phyloP scores from a whole-genome alignment of 2,888 invertebrate genomes.

The Unio pictorum region DNA sequence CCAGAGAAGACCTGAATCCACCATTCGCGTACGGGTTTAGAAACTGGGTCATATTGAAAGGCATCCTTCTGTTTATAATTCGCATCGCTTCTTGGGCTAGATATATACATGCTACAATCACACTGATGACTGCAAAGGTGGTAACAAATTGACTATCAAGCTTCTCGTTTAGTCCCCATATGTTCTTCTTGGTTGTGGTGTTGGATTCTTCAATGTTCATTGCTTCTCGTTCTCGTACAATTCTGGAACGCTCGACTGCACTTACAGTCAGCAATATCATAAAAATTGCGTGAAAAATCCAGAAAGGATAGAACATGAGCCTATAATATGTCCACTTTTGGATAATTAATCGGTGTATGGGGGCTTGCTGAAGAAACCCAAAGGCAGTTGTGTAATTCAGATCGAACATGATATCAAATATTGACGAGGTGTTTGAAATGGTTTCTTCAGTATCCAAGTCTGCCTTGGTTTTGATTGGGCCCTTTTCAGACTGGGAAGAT shows the following conservation, averaged over 20 bases:
- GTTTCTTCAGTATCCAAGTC: background rate
- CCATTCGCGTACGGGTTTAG: constrained; percentile 40
- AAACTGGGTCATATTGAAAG: constrained; percentile 15
- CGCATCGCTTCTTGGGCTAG: constrained; percentile 18
- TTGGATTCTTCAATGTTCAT: constrained; percentile 10
- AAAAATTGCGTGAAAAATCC: constrained; percentile 33
- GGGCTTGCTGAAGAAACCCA: constrained; percentile 35
- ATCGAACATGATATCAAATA: constrained; percentile 46
- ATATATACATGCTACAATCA: constrained; percentile 27
- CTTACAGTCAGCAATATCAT: constrained; percentile 38
- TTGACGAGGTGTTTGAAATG: constrained; percentile 17
- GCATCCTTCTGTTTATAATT: constrained; percentile 16
- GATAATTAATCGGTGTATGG: constrained; percentile 38
- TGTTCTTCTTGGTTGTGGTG: constrained; percentile 9
- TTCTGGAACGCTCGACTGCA: constrained; percentile 16
- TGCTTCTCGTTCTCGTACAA: background rate
- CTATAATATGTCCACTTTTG: constrained; percentile 44
- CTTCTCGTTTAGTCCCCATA: background rate
- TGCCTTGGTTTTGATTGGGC: background rate
- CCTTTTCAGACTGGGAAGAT: constrained; percentile 2
- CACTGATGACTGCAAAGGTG: constrained; percentile 14
- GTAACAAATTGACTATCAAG: constrained; percentile 22
- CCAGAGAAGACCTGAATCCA: constrained; percentile 36
- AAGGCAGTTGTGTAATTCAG: constrained; percentile 38
- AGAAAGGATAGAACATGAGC: constrained; percentile 34